Evolutionary conservation across 2,797 vertebrate species (phyloP).

Genomic region (Hippoglossus hippoglossus): DNA sequence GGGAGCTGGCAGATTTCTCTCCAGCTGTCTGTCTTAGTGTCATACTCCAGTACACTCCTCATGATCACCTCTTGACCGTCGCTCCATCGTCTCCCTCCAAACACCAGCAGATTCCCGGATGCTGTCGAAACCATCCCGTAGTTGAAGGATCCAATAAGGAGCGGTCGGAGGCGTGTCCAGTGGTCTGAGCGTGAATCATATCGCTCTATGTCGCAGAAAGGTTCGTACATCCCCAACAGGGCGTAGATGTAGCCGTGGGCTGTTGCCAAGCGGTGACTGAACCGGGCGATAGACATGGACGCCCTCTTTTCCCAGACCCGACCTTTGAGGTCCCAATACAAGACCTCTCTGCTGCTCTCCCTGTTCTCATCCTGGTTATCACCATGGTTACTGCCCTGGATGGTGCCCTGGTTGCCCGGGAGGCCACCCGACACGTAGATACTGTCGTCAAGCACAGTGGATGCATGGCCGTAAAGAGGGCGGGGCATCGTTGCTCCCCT

Average conservation of each 20-base stretch:
- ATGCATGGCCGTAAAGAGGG: conserved; percentile 89
- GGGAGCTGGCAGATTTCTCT: conserved; percentile 91
- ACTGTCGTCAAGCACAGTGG: conserved; percentile 79
- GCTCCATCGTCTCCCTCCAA: conserved; percentile 94
- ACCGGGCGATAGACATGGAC: conserved; percentile 92
- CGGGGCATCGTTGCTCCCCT: conserved; percentile 81
- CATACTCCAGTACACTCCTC: conserved; percentile 90
- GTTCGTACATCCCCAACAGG: conserved; percentile 93
- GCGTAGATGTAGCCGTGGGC: conserved; percentile 88
- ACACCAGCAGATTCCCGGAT: conserved; percentile 87
- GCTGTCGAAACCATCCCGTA: conserved; percentile 89
- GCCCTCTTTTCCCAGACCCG: conserved; percentile 86
- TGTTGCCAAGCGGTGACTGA: conserved; percentile 91
- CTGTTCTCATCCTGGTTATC: conserved; percentile 75
- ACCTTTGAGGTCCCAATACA: conserved; percentile 77
- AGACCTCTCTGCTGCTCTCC: conserved; percentile 87
- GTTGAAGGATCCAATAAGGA: conserved; percentile 89
- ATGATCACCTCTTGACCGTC: conserved; percentile 89
- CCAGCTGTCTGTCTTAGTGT: conserved; percentile 91
- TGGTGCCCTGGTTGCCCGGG: conserved; percentile 69
- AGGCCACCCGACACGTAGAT: conserved; percentile 93
- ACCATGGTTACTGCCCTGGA: conserved; percentile 52
- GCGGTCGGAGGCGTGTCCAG: conserved; percentile 91
- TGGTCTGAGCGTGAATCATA: conserved; percentile 86
- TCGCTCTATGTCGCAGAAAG: conserved; percentile 94